Evolutionary conservation across 2,113 vertebrate species (phyloP), one percentile per base, ranked within the genome.

Genomic region (Polyodon spathula): DNA sequence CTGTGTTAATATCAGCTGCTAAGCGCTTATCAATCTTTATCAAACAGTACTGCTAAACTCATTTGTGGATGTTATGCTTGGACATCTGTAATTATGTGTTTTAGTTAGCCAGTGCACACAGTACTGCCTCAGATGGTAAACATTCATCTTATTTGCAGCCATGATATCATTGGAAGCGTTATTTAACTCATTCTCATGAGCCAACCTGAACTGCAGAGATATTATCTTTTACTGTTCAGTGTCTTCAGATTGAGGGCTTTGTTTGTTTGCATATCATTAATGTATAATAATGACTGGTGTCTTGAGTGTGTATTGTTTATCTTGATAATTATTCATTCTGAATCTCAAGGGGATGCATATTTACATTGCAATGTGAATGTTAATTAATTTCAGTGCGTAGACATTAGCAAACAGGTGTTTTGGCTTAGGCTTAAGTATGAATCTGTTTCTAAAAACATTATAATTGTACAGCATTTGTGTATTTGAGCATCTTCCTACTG

Each of bases 261-360:
- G 62, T 67, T 67, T 74, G 70, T 74, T 76, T 71, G 68, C 74
- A 70, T 67, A 66, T 66, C 56, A 66, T 64, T 60, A 64, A 54
- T 52, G 56, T 55, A 46, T 63, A 71, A 65, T 66, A 65, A 71
- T 62, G 66, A 58, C 59, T 51, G 1, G 51, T 54, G 57, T 62
- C 61, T 67, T 58, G 54, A 12, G 63, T 63, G 68, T 66, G 66
- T 70, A 52, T 63, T 72, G 71, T 68, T 72, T 67, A 65, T 70
- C 63, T 58, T 58, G 62, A 70, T 70, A 64, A 72, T 76, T 74
- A 74, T 68, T 73, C 67, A 71, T 66, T 27, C 46, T 40, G 52
- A 58, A 58, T 64, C 67, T 58, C 60, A 46, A 54, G 71, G 74
- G 69, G 68, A 46, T 8, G 4, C 16, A 54, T 40, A 37, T 57